Conservation (phyloP, 2,888 invertebrate genomes). For the Incurvaria masculella region DNA sequence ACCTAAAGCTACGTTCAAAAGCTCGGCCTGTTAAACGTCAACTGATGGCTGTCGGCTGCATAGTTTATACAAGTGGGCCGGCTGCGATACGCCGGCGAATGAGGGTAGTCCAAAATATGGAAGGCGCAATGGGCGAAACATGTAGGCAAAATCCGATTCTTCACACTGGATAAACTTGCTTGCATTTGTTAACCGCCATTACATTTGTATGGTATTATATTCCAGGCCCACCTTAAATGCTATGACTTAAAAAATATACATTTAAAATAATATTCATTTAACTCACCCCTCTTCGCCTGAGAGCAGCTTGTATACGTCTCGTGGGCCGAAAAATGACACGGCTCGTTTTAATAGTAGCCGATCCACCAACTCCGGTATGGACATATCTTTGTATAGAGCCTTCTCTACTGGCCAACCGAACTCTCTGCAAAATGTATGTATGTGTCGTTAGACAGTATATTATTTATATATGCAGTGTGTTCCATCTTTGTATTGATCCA, state of each 20-base stretch:
- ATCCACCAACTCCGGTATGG: conserved; percentile 53
- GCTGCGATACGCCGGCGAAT: too few species aligned
- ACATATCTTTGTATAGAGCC: conserved; percentile 55
- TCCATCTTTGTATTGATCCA: too few species aligned
- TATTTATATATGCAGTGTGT: too few species aligned
- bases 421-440: conserved; percentile 38
- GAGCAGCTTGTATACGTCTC: conserved; percentile 50
- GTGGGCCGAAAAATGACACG: conserved; percentile 41
- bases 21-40: background rate
- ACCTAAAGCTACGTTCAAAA: background rate
- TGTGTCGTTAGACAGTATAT: too few species aligned
- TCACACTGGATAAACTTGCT: too few species aligned
- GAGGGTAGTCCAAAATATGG: too few species aligned
- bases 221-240: background rate
- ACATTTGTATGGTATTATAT: too few species aligned
- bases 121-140: too few species aligned
- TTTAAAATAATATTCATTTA: background rate
- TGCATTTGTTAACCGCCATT: background rate
- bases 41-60: background rate
- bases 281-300: conserved; percentile 26
- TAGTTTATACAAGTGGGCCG: background rate
- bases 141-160: too few species aligned
- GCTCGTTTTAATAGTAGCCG: conserved; percentile 56
- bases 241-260: background rate
- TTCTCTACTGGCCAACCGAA: conserved; percentile 51